These are phyloP conservation scores for Muntiacus reevesi DNA, from an alignment of 2,113 vertebrate genomes.

Conservation along the genomic window DNA sequence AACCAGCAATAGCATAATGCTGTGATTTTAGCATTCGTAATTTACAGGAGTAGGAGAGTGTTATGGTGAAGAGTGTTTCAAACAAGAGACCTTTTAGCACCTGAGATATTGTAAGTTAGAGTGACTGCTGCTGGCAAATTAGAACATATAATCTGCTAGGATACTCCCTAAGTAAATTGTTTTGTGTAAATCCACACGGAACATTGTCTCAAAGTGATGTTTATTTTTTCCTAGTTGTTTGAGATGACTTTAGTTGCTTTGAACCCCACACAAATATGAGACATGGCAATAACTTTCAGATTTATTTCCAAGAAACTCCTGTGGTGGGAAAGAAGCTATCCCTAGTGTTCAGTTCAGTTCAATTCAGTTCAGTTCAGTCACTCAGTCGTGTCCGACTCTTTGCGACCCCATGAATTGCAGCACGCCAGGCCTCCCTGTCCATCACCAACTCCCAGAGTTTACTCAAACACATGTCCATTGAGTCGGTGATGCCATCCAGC, in stretches of 20 bases:
- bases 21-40: neutral
- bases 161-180: neutral
- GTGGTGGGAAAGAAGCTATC: neutral
- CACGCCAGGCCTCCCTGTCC: no score
- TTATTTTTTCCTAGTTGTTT: constrained; percentile 4
- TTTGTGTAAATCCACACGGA: neutral
- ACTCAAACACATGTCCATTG: rapidly evolving
- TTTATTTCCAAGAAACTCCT: neutral
- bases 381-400: no score
- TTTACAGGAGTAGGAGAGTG: neutral
- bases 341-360: neutral
- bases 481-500: no score
- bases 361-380: no score
- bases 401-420: no score
- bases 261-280: neutral
- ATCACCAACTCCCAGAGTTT: no score
- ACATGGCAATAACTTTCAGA: neutral
- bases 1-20: neutral
- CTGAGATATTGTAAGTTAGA: neutral
- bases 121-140: neutral
- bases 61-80: neutral
- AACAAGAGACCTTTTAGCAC: neutral
- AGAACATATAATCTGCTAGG: neutral
- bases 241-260: neutral
- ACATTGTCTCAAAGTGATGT: neutral